These are phyloP conservation scores for Eurois occulta DNA, from an alignment of 2,888 invertebrate species.

Conservation along the genomic window DNA sequence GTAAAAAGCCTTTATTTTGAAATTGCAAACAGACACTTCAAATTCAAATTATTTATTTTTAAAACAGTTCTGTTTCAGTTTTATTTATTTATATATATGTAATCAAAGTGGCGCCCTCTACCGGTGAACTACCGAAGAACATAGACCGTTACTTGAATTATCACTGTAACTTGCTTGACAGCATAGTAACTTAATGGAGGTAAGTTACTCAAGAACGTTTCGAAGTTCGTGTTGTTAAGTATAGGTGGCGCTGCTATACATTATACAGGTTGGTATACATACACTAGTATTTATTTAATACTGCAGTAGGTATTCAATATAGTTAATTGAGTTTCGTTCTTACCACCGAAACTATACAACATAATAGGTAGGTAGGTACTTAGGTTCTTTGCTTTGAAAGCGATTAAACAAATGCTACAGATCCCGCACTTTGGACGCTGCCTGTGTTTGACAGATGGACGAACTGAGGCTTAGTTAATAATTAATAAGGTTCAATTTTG, in stretches of 20 bases:
- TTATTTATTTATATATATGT: too few relatives aligned
- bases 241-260: constrained; percentile 35
- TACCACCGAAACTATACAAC: too few relatives aligned
- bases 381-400: too few relatives aligned
- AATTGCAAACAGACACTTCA: too few relatives aligned
- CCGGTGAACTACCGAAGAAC: background rate
- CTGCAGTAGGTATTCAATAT: too few relatives aligned
- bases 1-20: too few relatives aligned
- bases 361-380: too few relatives aligned
- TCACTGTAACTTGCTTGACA: constrained; percentile 13
- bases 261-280: background rate
- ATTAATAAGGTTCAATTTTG: background rate
- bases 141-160: background rate
- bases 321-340: too few relatives aligned
- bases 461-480: background rate
- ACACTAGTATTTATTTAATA: background rate
- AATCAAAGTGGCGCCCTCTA: constrained; percentile 23
- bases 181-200: background rate
- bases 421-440: background rate
- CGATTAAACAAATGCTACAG: background rate
- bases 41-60: too few relatives aligned
- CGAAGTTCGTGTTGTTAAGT: constrained; percentile 4
- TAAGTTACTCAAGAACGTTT: constrained; percentile 8
- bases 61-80: too few relatives aligned
- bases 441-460: background rate